Evolutionary conservation across 2,797 vertebrate species (phyloP).

Genomic region (Peromyscus attwateri): DNA sequence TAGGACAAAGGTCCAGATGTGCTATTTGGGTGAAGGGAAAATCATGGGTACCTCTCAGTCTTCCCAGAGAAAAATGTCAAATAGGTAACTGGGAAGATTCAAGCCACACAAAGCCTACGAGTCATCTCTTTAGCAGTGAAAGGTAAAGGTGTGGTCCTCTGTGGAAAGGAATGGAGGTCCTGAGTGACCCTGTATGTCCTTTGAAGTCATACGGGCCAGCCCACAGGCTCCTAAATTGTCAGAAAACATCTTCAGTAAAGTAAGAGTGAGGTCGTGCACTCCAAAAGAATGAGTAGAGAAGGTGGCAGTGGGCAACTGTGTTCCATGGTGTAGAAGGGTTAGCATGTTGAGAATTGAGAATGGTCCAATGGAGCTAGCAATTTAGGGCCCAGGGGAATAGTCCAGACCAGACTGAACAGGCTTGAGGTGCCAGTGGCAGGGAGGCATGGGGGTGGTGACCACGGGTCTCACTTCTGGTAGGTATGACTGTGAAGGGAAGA

Average conservation of each 20-base stretch:
- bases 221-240: not conserved
- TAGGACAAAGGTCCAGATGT: not conserved
- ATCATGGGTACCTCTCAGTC: not conserved
- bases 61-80: not conserved
- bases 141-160: not conserved
- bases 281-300: not conserved
- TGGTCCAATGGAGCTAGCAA: fast-evolving
- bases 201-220: not conserved
- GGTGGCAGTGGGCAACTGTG: fast-evolving
- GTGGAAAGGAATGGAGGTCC: not conserved
- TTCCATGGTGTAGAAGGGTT: fast-evolving
- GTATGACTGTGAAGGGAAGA: not conserved
- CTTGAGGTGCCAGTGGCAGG: not conserved
- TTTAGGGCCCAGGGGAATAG: not conserved
- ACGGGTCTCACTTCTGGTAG: not conserved
- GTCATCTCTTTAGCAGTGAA: too few species aligned
- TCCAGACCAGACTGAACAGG: not conserved
- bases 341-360: not conserved
- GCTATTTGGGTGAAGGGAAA: not conserved
- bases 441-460: not conserved
- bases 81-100: not conserved
- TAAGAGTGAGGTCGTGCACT: not conserved
- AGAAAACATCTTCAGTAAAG: not conserved
- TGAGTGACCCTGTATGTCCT: not conserved
- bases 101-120: not conserved